Evolutionary conservation across 2,888 invertebrate genomes (phyloP).

Genomic region (Criorhina ranunculi): DNA sequence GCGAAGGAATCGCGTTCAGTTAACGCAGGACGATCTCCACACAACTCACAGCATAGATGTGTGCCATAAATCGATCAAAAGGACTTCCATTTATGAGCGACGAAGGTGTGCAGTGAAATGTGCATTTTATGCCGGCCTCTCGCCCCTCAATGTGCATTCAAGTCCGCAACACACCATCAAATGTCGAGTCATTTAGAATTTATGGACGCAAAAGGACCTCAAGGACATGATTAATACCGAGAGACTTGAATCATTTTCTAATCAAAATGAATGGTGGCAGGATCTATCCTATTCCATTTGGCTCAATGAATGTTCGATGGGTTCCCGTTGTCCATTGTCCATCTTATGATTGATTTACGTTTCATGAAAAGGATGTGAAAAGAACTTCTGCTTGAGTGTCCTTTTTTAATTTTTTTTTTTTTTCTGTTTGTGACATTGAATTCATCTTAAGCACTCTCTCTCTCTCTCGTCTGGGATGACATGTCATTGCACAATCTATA

Average conservation of each 20-base stretch:
- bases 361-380: constrained; percentile 58
- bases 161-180: constrained; percentile 40
- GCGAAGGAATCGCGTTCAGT: constrained; percentile 52
- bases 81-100: constrained; percentile 57
- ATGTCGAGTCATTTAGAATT: constrained; percentile 50
- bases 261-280: constrained; percentile 69
- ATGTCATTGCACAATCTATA: constrained; percentile 47
- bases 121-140: constrained; percentile 54
- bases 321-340: constrained; percentile 49
- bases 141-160: constrained; percentile 27
- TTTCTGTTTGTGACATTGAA: constrained; percentile 67
- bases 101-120: constrained; percentile 60
- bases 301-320: constrained; percentile 7
- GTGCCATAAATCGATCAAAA: constrained; percentile 73
- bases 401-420: constrained; percentile 19
- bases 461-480: constrained; percentile 17
- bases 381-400: constrained; percentile 32
- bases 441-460: constrained; percentile 47
- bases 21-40: constrained; percentile 26
- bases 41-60: neutral
- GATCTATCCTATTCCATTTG: constrained; percentile 43
- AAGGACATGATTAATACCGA: constrained; percentile 43
- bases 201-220: constrained; percentile 42
- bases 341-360: constrained; percentile 72
- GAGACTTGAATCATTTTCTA: constrained; percentile 67